phyloP scores from a whole-genome alignment of 2,797 vertebrate species.

The Linurgus olivaceus region DNA sequence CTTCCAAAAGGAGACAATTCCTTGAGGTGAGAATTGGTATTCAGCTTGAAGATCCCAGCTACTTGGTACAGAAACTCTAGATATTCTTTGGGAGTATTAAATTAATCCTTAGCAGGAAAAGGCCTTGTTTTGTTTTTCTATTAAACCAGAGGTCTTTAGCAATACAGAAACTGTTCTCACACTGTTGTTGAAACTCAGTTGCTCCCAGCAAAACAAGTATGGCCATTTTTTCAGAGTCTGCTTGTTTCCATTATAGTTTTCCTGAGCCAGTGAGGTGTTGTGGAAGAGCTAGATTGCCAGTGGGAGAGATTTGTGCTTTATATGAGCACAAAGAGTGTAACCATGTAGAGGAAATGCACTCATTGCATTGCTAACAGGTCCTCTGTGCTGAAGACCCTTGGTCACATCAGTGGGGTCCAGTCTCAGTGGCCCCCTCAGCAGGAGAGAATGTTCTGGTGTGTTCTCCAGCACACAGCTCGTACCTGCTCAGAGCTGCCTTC shows the following conservation, averaged over 20 bases:
- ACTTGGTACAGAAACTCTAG: neutral
- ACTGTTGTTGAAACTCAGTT: neutral
- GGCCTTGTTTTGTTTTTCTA: neutral
- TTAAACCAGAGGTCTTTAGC: neutral
- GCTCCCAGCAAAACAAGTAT: neutral
- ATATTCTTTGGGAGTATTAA: neutral
- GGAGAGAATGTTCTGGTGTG: neutral
- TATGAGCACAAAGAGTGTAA: neutral
- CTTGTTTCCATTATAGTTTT: neutral
- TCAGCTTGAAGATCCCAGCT: neutral
- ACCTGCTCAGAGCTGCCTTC: neutral
- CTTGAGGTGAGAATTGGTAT: neutral
- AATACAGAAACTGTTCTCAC: neutral
- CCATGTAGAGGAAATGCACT: neutral
- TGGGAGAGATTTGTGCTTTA: neutral
- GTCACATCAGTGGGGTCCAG: neutral
- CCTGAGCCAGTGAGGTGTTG: neutral
- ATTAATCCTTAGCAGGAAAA: neutral
- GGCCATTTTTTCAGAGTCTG: neutral
- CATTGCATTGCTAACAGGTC: neutral
- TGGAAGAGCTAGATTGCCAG: neutral
- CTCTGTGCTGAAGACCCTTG: neutral
- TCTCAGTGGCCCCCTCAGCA: neutral
- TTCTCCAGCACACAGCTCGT: neutral
- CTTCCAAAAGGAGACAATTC: neutral